Percentiles rank a stretch among this genome's conserved stretches.
phyloP scores from a whole-genome alignment of 1,140 invertebrate species.

The Sarcophaga peregrina region DNA sequence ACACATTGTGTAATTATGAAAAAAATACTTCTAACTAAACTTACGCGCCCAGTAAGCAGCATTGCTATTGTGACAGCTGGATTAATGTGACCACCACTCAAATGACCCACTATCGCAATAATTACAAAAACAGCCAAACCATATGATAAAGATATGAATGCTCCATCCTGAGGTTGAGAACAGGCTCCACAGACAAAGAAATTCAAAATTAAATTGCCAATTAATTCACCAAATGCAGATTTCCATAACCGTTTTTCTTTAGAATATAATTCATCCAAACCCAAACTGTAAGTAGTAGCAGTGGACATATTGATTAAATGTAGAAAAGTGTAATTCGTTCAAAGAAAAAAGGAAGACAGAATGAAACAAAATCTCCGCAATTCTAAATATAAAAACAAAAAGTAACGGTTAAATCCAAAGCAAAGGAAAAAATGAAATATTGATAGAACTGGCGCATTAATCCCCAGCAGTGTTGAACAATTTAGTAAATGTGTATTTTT shows the following conservation, averaged over 20 bases:
- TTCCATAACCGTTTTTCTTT: slow-evolving; percentile 72
- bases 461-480: too few species aligned
- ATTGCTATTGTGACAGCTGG: slow-evolving; percentile 88
- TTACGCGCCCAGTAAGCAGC: slow-evolving; percentile 82
- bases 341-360: neutral
- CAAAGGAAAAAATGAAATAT: too few species aligned
- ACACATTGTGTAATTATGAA: slow-evolving; percentile 87
- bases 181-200: slow-evolving; percentile 86
- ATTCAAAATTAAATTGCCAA: slow-evolving; percentile 82
- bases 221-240: slow-evolving; percentile 84
- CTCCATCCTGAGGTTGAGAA: slow-evolving; percentile 69
- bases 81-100: slow-evolving; percentile 92
- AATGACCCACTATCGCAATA: slow-evolving; percentile 84
- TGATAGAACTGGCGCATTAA: too few species aligned
- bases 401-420: neutral
- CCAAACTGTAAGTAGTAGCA: slow-evolving; percentile 68
- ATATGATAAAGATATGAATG: slow-evolving; percentile 87
- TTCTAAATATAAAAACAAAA: neutral
- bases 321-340: neutral
- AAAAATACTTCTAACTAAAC: slow-evolving; percentile 78
- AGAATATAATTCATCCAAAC: slow-evolving; percentile 75
- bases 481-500: too few species aligned
- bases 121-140: slow-evolving; percentile 85
- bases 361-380: neutral
- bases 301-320: slow-evolving; percentile 24